Conservation (phyloP, 2,888 invertebrate genomes). For the Drosophila leonis region DNA sequence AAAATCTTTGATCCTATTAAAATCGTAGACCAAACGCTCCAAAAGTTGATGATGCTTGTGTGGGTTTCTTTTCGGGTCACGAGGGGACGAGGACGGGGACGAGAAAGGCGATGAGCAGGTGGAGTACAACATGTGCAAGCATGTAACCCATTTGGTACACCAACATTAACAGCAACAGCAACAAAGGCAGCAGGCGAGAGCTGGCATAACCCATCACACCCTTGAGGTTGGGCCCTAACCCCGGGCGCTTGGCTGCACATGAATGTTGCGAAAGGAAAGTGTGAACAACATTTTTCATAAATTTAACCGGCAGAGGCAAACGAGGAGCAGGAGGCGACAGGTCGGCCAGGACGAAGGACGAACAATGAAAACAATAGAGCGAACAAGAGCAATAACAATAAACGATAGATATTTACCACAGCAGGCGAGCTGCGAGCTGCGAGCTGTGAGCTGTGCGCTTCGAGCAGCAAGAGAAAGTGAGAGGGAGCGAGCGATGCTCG, state of each 20-base stretch:
- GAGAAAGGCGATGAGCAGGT: constrained; percentile 32
- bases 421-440: constrained; percentile 57
- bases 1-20: constrained; percentile 40
- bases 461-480: not conserved
- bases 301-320: constrained; percentile 63
- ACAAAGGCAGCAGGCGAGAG: constrained; percentile 10
- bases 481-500: not conserved
- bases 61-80: not conserved
- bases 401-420: constrained; percentile 82
- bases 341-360: constrained; percentile 40
- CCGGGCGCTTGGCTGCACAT: constrained; percentile 26
- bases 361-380: constrained; percentile 73
- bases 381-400: constrained; percentile 74
- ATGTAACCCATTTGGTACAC: constrained; percentile 74
- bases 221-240: constrained; percentile 34
- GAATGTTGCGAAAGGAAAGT: constrained; percentile 65
- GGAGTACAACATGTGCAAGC: constrained; percentile 67
- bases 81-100: not conserved
- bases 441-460: too few species aligned
- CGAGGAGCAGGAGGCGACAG: constrained; percentile 30
- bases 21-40: constrained; percentile 16
- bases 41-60: constrained; percentile 25
- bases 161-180: constrained; percentile 36
- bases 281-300: constrained; percentile 84
- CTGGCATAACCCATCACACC: constrained; percentile 27